Evolutionary conservation across 2,888 invertebrate genomes (phyloP).

Genomic region (Megastigmus dorsalis): DNA sequence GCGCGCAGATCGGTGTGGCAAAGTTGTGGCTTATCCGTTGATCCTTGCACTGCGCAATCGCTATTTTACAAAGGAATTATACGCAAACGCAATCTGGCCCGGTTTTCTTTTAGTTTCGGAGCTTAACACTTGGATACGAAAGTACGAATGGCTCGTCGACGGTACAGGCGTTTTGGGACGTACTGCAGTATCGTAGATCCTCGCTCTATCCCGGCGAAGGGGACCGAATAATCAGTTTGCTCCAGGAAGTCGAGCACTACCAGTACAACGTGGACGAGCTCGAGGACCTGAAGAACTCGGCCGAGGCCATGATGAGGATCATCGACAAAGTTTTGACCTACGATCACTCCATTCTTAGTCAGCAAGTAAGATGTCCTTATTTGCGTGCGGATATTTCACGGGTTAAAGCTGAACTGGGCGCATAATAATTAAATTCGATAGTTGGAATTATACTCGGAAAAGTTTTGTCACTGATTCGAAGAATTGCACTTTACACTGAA

Average conservation of each 20-base stretch:
- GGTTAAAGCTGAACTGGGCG: no score
- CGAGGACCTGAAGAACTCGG: constrained; percentile 76
- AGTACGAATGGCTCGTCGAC: constrained; percentile 78
- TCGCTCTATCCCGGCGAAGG: constrained; percentile 81
- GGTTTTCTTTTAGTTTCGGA: constrained; percentile 77
- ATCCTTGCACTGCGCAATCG: no score
- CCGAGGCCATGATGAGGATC: constrained; percentile 78
- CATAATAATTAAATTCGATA: no score
- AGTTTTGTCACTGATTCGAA: no score
- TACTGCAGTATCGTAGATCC: constrained; percentile 75
- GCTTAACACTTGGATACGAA: constrained; percentile 80
- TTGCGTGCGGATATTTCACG: no score
- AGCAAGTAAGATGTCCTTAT: constrained; percentile 78
- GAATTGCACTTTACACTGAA: no score
- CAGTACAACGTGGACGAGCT: constrained; percentile 73
- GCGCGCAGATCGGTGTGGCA: no score
- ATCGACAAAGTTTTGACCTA: constrained; percentile 81
- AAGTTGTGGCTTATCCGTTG: no score
- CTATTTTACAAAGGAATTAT: no score
- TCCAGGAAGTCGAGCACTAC: constrained; percentile 78
- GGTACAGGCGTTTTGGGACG: constrained; percentile 77
- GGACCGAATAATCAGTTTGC: constrained; percentile 78
- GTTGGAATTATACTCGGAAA: no score
- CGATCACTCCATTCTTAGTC: constrained; percentile 82
- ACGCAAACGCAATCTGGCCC: no score